phyloP scores from a whole-genome alignment of 2,113 vertebrate species.

The Semnopithecus entellus region DNA sequence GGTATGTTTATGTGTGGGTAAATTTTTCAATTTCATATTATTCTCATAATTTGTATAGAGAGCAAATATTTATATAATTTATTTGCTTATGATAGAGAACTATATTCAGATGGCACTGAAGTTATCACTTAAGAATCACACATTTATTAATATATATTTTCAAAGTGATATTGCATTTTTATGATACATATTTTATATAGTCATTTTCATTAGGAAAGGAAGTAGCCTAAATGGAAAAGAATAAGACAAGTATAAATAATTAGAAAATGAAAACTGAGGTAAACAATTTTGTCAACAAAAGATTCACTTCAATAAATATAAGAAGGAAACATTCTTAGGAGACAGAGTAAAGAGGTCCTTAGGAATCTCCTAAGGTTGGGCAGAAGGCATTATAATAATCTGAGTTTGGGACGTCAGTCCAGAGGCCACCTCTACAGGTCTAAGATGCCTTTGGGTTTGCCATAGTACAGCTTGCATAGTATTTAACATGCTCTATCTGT shows the following conservation, averaged over 20 bases:
- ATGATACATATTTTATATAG: slow-evolving; percentile 1
- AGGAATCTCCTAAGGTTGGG: background rate
- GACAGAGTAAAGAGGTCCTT: background rate
- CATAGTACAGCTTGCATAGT: background rate
- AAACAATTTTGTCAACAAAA: slow-evolving; percentile 51
- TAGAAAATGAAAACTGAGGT: slow-evolving; percentile 40
- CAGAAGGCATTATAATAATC: background rate
- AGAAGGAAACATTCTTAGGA: slow-evolving; percentile 44
- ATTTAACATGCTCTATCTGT: background rate
- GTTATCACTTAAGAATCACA: slow-evolving; percentile 35
- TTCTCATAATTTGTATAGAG: slow-evolving; percentile 7
- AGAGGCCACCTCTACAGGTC: background rate
- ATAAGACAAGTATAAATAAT: slow-evolving; percentile 33
- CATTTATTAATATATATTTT: background rate
- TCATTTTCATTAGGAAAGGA: slow-evolving; percentile 32
- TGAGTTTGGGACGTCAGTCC: background rate
- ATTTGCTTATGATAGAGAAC: background rate
- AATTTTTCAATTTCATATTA: slow-evolving; percentile 38
- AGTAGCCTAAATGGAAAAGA: slow-evolving; percentile 38
- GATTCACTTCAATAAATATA: slow-evolving; percentile 29
- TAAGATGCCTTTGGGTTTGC: background rate
- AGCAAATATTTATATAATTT: slow-evolving; percentile 40
- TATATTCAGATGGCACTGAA: slow-evolving; percentile 24
- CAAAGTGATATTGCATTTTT: background rate
- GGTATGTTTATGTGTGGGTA: background rate